Evolutionary conservation across 2,113 vertebrate species (phyloP), one percentile per base, ranked within the genome.

Genomic region (human (Homo sapiens)): DNA sequence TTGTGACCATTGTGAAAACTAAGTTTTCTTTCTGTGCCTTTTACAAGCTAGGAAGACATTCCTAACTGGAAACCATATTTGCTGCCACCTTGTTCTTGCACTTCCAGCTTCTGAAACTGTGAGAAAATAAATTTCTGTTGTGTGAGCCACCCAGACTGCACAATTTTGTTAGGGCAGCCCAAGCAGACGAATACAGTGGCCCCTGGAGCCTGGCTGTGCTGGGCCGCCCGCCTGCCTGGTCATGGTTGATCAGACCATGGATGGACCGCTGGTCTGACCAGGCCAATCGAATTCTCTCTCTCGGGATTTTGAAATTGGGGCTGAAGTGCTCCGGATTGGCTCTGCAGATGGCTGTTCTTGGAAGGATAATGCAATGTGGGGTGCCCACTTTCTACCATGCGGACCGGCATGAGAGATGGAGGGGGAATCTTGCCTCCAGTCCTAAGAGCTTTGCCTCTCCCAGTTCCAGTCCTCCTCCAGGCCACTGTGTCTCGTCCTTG

Each of bases 401-500:
- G 52, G 11, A 14, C 38, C 45, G 55, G 16, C 23, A 12, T 1
- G 3, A 22, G 50, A 57, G 38, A 6, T 32, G 5, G 27, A 12
- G 13, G 23, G 43, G 52, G 9, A 18, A 9, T 1, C 5, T 23
- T 0, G 8, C 43, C 3, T n/a, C 18, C 2, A 0, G 3, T 9
- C 8, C 48, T 1, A 1, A 81, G 40, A 35, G 40, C 2, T 0
- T 48, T 20, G 35, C 32, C 25, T 8, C 23, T 35, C 27, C 22
- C 32, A 1, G 20, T 30, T 38, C n/a, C 40, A 6, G 0, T 16
- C 75, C 20, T 68, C 48, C 38, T 48, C 70, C 8, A 38, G 84
- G 27, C n/a, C 10, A 3, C 59, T 64, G 43, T 8, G 3, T 48
- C 27, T n/a, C 14, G 25, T 25, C 79, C 43, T 68, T 23, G 40